Conservation (phyloP, 2,113 vertebrate species). For the Cercocebus atys region DNA sequence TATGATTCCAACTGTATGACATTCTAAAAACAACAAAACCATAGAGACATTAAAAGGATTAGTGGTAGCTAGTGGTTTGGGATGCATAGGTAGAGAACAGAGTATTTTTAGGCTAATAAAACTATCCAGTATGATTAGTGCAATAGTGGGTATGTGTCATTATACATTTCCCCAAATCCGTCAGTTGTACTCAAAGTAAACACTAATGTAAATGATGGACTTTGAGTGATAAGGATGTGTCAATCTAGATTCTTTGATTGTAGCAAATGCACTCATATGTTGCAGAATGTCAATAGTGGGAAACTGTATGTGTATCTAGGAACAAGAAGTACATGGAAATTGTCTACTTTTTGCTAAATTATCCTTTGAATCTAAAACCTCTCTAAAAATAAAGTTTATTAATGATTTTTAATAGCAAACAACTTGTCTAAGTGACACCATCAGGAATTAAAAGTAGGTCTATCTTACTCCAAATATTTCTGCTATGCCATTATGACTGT, state of each 20-base stretch:
- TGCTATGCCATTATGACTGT: neutral
- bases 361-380: neutral
- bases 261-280: neutral
- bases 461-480: neutral
- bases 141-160: neutral
- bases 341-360: neutral
- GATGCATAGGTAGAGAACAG: neutral
- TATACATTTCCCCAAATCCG: neutral
- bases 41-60: neutral
- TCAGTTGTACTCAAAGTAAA: neutral
- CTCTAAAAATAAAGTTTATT: neutral
- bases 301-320: neutral
- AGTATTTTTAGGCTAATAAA: neutral
- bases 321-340: neutral
- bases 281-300: neutral
- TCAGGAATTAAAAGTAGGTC: neutral
- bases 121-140: neutral
- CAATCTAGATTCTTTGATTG: neutral
- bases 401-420: neutral
- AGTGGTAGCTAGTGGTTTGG: neutral
- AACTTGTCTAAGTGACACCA: neutral
- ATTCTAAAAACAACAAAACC: neutral
- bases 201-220: neutral
- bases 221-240: neutral
- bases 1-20: no score